These are phyloP conservation scores for Drosophila prosaltans DNA, from an alignment of 1,140 invertebrate genomes.

Conservation along the genomic window DNA sequence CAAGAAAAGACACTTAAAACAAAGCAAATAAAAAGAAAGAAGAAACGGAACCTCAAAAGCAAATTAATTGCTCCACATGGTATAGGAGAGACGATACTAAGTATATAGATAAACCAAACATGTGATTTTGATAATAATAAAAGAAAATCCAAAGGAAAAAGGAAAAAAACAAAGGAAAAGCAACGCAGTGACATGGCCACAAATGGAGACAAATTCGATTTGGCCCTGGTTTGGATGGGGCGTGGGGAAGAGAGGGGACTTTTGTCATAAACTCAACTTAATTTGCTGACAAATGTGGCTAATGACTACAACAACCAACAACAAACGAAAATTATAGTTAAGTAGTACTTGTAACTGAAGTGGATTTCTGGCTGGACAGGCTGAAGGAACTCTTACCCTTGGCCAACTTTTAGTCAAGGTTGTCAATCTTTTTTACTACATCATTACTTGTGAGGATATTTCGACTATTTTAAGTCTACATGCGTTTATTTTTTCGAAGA, in stretches of 20 bases:
- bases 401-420: background rate
- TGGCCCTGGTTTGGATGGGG: slow-evolving; percentile 17
- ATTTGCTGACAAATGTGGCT: slow-evolving; percentile 73
- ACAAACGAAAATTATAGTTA: slow-evolving; percentile 61
- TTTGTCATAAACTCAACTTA: slow-evolving; percentile 75
- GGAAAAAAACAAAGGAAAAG: background rate
- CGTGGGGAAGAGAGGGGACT: slow-evolving; percentile 7
- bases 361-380: background rate
- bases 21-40: slow-evolving; percentile 68
- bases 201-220: slow-evolving; percentile 43
- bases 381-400: background rate
- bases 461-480: too few species aligned
- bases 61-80: slow-evolving; percentile 74
- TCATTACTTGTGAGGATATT: too few species aligned
- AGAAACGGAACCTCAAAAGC: slow-evolving; percentile 18
- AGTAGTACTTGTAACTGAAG: background rate
- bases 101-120: slow-evolving; percentile 49
- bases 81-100: slow-evolving; percentile 25
- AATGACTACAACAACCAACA: slow-evolving; percentile 61
- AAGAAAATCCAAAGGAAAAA: slow-evolving; percentile 38
- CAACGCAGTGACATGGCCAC: background rate
- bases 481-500: too few species aligned
- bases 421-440: too few species aligned
- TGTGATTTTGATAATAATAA: slow-evolving; percentile 78
- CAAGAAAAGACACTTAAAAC: slow-evolving; percentile 63